Conservation (phyloP, 2,113 vertebrate genomes). For the Synchiropus splendidus region DNA sequence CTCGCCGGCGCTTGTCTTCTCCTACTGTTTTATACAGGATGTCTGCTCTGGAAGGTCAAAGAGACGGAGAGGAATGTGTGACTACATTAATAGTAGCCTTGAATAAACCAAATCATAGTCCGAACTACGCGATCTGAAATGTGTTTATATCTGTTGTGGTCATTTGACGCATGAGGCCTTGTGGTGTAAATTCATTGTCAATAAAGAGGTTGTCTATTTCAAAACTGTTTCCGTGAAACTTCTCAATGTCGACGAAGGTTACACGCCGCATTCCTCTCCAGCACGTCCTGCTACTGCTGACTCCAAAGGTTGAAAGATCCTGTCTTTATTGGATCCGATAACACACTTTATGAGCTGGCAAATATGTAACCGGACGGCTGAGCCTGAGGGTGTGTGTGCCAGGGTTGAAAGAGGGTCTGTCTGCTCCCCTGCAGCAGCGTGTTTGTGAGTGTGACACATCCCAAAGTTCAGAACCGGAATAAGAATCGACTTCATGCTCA, state of each 20-base stretch:
- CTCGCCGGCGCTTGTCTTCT: slow-evolving; percentile 2
- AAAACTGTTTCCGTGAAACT: slow-evolving; percentile 2
- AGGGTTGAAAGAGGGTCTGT: slow-evolving; percentile 10
- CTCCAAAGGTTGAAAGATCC: slow-evolving; percentile 48
- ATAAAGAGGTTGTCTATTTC: too few species aligned
- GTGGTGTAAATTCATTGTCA: slow-evolving; percentile 26
- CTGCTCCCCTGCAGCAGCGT: too few species aligned
- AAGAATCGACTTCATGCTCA: too few species aligned
- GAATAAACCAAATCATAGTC: slow-evolving; percentile 16
- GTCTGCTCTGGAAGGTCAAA: background rate
- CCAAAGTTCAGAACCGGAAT: too few species aligned
- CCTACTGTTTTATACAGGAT: slow-evolving; percentile 3
- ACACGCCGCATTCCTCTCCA: background rate
- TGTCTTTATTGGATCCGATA: slow-evolving; percentile 41
- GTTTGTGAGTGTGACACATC: background rate
- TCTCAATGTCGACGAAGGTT: slow-evolving; percentile 21
- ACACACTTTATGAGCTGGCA: slow-evolving; percentile 43
- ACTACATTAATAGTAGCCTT: slow-evolving; percentile 28
- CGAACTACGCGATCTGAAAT: slow-evolving; percentile 3
- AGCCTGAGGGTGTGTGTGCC: slow-evolving; percentile 16
- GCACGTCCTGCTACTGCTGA: slow-evolving; percentile 6
- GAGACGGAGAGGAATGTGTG: slow-evolving; percentile 5
- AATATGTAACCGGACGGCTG: slow-evolving; percentile 33
- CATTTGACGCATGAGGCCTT: slow-evolving; percentile 47
- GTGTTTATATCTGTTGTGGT: slow-evolving; percentile 16